phyloP scores from a whole-genome alignment of 2,113 vertebrate genomes.

The Varanus komodoensis region DNA sequence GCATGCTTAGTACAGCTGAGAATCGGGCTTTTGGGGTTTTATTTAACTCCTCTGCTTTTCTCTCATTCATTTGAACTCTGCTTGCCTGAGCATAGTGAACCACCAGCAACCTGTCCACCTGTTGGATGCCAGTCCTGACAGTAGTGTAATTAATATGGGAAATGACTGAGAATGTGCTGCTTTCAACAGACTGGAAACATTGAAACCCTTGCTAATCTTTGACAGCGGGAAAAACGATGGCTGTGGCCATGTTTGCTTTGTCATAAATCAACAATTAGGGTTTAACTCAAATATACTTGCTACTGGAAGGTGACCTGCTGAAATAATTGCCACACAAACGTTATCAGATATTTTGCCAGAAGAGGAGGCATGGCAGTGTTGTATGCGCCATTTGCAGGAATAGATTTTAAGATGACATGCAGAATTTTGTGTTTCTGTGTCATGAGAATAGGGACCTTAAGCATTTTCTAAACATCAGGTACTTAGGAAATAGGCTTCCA shows the following conservation, averaged over 20 bases:
- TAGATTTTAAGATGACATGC: background rate
- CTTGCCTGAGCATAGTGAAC: background rate
- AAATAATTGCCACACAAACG: background rate
- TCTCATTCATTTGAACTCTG: background rate
- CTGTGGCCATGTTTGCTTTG: background rate
- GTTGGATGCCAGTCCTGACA: background rate
- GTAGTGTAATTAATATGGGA: background rate
- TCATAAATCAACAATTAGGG: background rate
- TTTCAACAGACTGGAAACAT: background rate
- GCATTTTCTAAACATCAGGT: background rate
- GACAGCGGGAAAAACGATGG: rapidly evolving
- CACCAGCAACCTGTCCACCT: background rate
- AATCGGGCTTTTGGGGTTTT: background rate
- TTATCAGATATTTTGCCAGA: background rate
- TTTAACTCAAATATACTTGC: background rate
- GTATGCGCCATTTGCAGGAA: background rate
- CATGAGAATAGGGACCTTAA: conserved; percentile 7
- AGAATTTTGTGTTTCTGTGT: conserved; percentile 10
- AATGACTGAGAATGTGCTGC: background rate
- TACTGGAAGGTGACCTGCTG: conserved; percentile 6
- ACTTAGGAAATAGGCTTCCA: background rate
- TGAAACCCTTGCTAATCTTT: background rate
- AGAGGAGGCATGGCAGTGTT: background rate
- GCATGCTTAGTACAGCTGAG: background rate
- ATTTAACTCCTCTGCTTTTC: background rate